phyloP scores from a whole-genome alignment of 2,888 invertebrate species.

The Lymantria dispar region DNA sequence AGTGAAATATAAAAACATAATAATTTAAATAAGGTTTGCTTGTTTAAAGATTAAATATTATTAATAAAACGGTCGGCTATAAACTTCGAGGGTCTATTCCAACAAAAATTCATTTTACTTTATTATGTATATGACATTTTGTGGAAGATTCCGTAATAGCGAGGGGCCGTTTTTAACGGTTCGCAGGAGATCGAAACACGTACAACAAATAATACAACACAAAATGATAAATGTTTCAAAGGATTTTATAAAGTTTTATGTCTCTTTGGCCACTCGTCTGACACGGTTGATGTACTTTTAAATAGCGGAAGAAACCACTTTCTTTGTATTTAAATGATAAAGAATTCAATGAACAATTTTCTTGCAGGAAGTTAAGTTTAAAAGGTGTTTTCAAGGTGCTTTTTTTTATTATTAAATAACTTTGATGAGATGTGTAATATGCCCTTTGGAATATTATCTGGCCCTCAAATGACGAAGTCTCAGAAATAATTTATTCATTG shows the following conservation, averaged over 20 bases:
- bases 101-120: constrained; percentile 6
- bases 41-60: neutral
- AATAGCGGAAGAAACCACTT: neutral
- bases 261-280: neutral
- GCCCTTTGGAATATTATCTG: too few relatives aligned
- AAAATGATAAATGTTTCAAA: constrained; percentile 8
- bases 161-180: constrained; percentile 8
- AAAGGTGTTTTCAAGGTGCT: too few relatives aligned
- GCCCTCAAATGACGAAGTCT: too few relatives aligned
- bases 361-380: too few relatives aligned
- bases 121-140: constrained; percentile 15
- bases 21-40: neutral
- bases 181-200: constrained; percentile 2
- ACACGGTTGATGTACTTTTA: constrained; percentile 4
- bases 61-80: neutral
- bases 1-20: constrained; percentile 12
- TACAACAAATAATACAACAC: neutral
- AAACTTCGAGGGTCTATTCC: neutral
- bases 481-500: too few relatives aligned
- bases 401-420: too few relatives aligned
- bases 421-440: too few relatives aligned
- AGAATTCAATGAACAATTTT: neutral
- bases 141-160: neutral
- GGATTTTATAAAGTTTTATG: neutral
- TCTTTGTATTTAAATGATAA: constrained; percentile 2